Base-by-base conservation (phyloP, 2,888 invertebrate genomes). In the Hypsopygia costalis region DNA sequence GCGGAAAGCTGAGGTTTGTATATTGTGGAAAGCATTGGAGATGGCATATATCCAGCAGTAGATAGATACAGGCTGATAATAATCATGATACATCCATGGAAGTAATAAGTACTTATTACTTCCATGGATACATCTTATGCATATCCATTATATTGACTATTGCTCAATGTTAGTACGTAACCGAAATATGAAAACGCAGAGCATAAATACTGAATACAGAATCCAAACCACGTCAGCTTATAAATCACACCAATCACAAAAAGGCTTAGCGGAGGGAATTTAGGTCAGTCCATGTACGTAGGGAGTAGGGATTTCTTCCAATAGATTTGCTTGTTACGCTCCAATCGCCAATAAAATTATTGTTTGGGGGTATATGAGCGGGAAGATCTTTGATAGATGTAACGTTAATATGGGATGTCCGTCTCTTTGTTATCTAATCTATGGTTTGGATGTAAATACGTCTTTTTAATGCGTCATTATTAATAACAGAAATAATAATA, bases 291-390 rank as follows among this genome's bases (percentile, higher is more conserved):
- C 58, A 50, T 69, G 69, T 70, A 68, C 65, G 64, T 47, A 63
- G 58, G 66, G 69, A 72, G 64, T 47, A 63, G 58, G 66, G 69
- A 72, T 73, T 78, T 69, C 76, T 82, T 83, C 78, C 82, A 50
- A 78, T 75, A 78, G 73, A 83, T 83, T 83, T 76, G 64, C 65
- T 73, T 62, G 64, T 56, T 67, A 62, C 69, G 72, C 64, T 62
- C 71, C 70, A 64, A 64, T 72, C 58, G 63, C 59, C 68, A 69
- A 70, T 71, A 70, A 73, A 71, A 71, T 73, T 67, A 72, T 58
- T 59, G 55, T 52, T 41, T 52, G 45, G 49, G 51, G 55, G 44
- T 44, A 43, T 39, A 41, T 40, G 46, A 51, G 49, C 34, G 31
- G 42, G 53, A 37, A 55, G 52, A 58, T 52, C 56, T 61, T 57